Evolutionary conservation across 2,888 invertebrate genomes (phyloP), one percentile per base, ranked within the genome.

Genomic region (Eurois occulta): DNA sequence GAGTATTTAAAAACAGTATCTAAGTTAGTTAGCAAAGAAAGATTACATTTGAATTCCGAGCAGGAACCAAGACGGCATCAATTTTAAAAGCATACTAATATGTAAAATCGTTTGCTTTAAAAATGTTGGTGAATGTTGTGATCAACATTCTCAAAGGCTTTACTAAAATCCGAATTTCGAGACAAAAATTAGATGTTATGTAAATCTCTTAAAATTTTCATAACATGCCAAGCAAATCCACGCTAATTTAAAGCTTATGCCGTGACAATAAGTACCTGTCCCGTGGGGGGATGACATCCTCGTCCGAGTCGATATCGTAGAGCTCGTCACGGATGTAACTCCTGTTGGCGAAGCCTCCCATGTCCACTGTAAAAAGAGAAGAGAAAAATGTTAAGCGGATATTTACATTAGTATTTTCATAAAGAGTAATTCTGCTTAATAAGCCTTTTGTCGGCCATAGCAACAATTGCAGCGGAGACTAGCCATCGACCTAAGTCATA

Each of bases 301-400:
- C 96, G 7, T 97, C 96, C 0, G 96, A 96, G 38, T 97, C 96
- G 65, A 95, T 87, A 66, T 95, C 94, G 69, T 92, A 94, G 70
- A 94, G 83, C 48, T 95, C 94, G 21, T 95, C 95, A 0, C 92
- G 91, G 2, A 90, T 86, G 86, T 94, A 96, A 80, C 92, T 94
- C 80, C 88, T 92, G 90, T 96, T 96, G 2, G 94, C 88, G 82
- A 92, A 95, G 0, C 96, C 96, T 72, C 93, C 93, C 91, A 95
- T 90, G 80, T 95, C 94, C 83, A 94, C 95, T 95, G 93, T 2
- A 94, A 94, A 32, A 5, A 60, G 35, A 83, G 68, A 77, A 72
- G 77, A 68, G 13, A 3, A 24, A 3, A 21, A 38, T 38, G 7
- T 28, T 21, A 3, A 18, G 7, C 7, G 16, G 7, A 1, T 58